These are phyloP conservation scores for Coregonus suidteri DNA, from an alignment of 2,797 vertebrate genomes.

Conservation along the genomic window DNA sequence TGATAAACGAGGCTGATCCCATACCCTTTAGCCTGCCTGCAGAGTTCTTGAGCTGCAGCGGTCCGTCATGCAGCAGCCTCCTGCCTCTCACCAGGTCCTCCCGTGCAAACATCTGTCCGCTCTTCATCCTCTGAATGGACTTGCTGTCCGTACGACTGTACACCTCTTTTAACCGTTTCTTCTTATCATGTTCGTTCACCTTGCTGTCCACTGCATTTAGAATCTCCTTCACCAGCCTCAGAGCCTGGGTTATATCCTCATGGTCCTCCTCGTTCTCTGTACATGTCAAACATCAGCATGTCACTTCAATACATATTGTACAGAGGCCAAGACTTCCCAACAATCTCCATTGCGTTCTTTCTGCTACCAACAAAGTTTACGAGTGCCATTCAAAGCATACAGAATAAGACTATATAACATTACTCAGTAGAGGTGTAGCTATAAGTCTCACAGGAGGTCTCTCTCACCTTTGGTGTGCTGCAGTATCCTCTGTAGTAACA, in stretches of 20 bases:
- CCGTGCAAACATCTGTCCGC: slow-evolving; percentile 92
- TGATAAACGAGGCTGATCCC: neutral
- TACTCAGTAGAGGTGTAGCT: too few relatives aligned
- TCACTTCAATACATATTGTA: neutral
- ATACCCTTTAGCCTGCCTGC: slow-evolving; percentile 87
- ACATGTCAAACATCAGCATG: neutral
- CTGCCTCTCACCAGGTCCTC: slow-evolving; percentile 85
- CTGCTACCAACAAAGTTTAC: neutral
- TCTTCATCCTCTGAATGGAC: slow-evolving; percentile 94
- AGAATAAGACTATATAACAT: too few relatives aligned
- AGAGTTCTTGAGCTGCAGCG: slow-evolving; percentile 81
- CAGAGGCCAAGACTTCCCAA: neutral
- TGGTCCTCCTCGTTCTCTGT: slow-evolving; percentile 85
- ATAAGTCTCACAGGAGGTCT: too few relatives aligned
- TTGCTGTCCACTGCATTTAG: slow-evolving; percentile 86
- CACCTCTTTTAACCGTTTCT: slow-evolving; percentile 84
- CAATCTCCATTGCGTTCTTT: neutral
- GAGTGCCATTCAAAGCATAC: too few relatives aligned
- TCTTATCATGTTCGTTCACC: slow-evolving; percentile 90
- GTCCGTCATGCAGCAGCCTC: slow-evolving; percentile 85
- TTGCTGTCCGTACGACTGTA: slow-evolving; percentile 90
- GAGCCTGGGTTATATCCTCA: slow-evolving; percentile 74
- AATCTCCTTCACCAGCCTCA: slow-evolving; percentile 86
- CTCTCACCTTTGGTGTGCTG: slow-evolving; percentile 86
- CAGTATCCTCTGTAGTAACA: slow-evolving; percentile 87